These are phyloP conservation scores for Eucidaris tribuloides DNA, from an alignment of 35 echinoderm and acorn worm genomes.

Conservation along the genomic window DNA sequence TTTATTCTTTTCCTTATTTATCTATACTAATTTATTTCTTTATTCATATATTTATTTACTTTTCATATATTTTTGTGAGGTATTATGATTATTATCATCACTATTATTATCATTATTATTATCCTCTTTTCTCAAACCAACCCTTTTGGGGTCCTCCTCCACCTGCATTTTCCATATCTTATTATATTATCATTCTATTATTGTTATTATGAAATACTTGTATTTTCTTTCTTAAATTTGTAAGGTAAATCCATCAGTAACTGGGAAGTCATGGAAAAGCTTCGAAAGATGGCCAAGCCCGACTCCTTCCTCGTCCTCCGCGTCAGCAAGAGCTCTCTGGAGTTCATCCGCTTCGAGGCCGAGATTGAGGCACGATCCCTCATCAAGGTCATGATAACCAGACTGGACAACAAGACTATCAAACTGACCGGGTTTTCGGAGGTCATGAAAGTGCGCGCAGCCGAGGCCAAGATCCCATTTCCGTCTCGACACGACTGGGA, in stretches of 20 bases:
- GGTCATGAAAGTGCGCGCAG: conserved; percentile 78
- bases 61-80: too few species aligned
- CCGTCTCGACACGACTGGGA: conserved; percentile 90
- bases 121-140: too few species aligned
- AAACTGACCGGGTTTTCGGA: conserved; percentile 87
- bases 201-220: too few species aligned
- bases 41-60: too few species aligned
- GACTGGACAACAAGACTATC: conserved; percentile 90
- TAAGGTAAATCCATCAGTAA: conserved; percentile 93
- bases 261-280: conserved; percentile 99
- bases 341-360: conserved; percentile 95
- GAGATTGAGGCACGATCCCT: conserved; percentile 80
- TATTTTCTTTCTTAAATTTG: too few species aligned
- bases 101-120: too few species aligned
- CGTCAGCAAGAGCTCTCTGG: conserved; percentile 94
- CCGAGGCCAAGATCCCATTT: conserved; percentile 79
- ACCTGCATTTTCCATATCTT: too few species aligned
- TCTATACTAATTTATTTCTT: too few species aligned
- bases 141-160: too few species aligned
- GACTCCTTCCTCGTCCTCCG: conserved; percentile 79
- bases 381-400: conserved; percentile 76
- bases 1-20: too few species aligned
- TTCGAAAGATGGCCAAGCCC: conserved; percentile 82
- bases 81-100: too few species aligned
- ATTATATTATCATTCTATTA: too few species aligned